phyloP scores from a whole-genome alignment of 2,797 vertebrate genomes.

The Platalea minor region DNA sequence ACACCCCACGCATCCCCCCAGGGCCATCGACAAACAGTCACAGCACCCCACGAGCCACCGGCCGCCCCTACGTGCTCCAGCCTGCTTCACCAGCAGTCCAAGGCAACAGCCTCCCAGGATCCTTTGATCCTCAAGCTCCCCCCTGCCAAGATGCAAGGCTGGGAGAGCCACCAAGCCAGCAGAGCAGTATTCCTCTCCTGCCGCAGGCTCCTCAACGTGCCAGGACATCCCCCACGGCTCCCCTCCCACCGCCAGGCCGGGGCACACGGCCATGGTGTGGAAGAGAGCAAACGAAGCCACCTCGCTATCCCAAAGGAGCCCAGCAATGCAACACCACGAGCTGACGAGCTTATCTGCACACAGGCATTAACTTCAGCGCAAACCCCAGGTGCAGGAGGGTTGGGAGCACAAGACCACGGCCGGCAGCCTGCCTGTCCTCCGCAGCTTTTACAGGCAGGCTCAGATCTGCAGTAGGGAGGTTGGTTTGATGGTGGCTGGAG shows the following conservation, averaged over 20 bases:
- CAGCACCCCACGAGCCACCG: not conserved
- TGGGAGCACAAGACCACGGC: not conserved
- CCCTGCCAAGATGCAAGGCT: not conserved
- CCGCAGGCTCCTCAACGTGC: not conserved
- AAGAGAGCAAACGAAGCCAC: not conserved
- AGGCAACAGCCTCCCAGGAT: not conserved
- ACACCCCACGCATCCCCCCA: fast-evolving
- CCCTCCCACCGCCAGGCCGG: not conserved
- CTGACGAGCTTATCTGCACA: not conserved
- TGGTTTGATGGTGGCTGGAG: not conserved
- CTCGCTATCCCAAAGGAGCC: not conserved
- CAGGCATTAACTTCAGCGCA: not conserved
- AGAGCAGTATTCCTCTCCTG: constrained; percentile 33
- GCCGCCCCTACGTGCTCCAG: not conserved
- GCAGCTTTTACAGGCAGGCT: not conserved
- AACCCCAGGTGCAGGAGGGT: fast-evolving
- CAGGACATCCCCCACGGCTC: not conserved
- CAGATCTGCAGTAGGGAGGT: fast-evolving
- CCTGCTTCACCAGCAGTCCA: fast-evolving
- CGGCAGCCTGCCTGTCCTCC: not conserved
- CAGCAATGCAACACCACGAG: fast-evolving
- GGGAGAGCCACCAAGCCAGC: constrained; percentile 40
- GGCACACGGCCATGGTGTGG: fast-evolving
- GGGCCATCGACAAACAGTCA: fast-evolving
- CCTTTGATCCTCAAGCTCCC: not conserved